phyloP scores from a whole-genome alignment of 2,888 invertebrate genomes.

The Phalera bucephala region DNA sequence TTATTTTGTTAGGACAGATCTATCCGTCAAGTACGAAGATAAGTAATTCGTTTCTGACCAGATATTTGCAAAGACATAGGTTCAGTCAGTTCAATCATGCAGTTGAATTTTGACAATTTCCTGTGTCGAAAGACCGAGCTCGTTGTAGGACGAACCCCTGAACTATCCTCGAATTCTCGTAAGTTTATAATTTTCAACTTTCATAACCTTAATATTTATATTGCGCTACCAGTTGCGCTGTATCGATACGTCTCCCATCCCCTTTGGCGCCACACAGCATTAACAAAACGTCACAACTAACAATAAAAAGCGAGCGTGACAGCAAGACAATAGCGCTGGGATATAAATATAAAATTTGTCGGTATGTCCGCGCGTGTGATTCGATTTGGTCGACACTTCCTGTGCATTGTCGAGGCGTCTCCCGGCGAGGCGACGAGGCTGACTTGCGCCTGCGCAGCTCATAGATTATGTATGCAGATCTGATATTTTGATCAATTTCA shows the following conservation, averaged over 20 bases:
- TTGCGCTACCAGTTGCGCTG: too few relatives aligned
- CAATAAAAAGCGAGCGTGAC: constrained; percentile 18
- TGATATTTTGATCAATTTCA: constrained; percentile 6
- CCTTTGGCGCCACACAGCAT: constrained; percentile 1
- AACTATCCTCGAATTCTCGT: too few relatives aligned
- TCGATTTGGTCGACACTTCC: constrained; percentile 77
- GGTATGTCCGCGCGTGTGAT: constrained; percentile 62
- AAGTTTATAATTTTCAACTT: too few relatives aligned
- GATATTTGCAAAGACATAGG: too few relatives aligned
- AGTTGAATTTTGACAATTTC: too few relatives aligned
- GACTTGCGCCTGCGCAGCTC: constrained; percentile 56
- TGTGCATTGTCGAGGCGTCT: constrained; percentile 73
- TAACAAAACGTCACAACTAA: constrained; percentile 1
- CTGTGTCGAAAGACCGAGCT: too few relatives aligned
- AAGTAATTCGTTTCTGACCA: too few relatives aligned
- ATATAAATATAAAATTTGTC: constrained; percentile 64
- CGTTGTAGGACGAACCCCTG: too few relatives aligned
- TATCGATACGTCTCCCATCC: neutral
- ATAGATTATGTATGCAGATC: constrained; percentile 36
- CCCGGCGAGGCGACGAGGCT: constrained; percentile 44
- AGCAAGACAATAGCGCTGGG: constrained; percentile 52
- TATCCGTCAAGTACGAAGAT: too few relatives aligned
- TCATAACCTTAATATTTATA: too few relatives aligned
- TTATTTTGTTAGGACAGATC: too few relatives aligned
- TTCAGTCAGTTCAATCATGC: too few relatives aligned